A percentile compares a stretch with the other conserved stretches of the same genome.
Evolutionary conservation across 1,140 invertebrate genomes (phyloP).

Genomic region (Maconellicoccus hirsutus): DNA sequence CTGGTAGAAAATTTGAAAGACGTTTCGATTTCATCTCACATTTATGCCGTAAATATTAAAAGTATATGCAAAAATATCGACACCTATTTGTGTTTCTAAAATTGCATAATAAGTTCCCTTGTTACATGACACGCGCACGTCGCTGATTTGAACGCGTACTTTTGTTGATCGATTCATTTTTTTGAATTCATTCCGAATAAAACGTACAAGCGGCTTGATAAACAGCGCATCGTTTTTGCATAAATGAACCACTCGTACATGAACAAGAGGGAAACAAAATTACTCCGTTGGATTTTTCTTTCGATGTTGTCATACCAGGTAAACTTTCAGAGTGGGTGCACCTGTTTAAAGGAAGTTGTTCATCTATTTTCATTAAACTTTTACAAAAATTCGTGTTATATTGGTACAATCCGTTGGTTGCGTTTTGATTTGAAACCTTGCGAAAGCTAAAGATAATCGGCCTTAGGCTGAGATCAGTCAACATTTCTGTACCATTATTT

Average conservation of each 20-base stretch:
- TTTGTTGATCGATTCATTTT: no score
- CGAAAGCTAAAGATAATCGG: conserved; percentile 3
- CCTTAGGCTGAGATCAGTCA: not conserved
- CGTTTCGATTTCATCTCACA: no score
- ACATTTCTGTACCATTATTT: not conserved
- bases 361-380: not conserved
- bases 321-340: not conserved
- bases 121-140: no score
- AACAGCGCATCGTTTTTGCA: not conserved
- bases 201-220: not conserved
- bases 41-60: no score
- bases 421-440: not conserved
- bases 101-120: no score
- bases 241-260: not conserved
- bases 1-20: no score
- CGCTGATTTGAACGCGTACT: no score
- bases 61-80: no score
- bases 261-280: not conserved
- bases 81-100: no score
- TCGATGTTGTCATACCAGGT: not conserved
- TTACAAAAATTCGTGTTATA: not conserved
- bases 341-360: not conserved
- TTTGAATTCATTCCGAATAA: conserved; percentile 7
- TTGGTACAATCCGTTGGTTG: not conserved
- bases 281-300: not conserved